phyloP scores from a whole-genome alignment of 2,888 invertebrate species.

The Calameuta filiformis region DNA sequence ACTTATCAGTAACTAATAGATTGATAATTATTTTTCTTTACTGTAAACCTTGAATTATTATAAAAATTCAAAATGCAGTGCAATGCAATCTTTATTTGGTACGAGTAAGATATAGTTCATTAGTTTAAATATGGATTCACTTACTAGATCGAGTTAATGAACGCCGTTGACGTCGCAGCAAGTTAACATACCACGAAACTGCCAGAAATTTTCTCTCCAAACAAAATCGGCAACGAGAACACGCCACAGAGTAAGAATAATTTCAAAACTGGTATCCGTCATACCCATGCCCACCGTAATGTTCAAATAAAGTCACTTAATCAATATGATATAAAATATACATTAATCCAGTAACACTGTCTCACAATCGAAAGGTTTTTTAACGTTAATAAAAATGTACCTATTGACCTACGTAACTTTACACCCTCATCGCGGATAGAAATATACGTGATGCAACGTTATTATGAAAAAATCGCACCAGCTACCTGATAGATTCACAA shows the following conservation, averaged over 20 bases:
- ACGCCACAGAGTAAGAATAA: conserved; percentile 68
- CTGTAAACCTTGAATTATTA: neutral
- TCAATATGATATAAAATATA: neutral
- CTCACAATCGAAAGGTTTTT: neutral
- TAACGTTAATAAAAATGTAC: neutral
- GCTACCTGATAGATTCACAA: neutral
- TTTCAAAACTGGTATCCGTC: conserved; percentile 69
- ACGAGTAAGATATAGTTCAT: neutral
- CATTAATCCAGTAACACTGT: neutral
- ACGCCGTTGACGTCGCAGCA: conserved; percentile 28
- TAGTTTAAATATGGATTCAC: neutral
- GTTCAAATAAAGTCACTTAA: neutral
- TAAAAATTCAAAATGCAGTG: neutral
- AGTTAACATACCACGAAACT: conserved; percentile 33
- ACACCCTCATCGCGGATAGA: neutral
- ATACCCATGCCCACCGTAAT: conserved; percentile 66
- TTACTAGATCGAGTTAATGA: neutral
- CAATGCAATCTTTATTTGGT: neutral
- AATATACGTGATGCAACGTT: neutral
- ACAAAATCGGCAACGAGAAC: conserved; percentile 53
- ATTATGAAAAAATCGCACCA: neutral
- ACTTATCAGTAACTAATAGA: neutral
- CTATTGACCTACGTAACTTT: neutral
- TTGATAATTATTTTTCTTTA: neutral
- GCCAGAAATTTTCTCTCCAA: conserved; percentile 36